Evolutionary conservation across 2,113 vertebrate species (phyloP).

Genomic region (Bucco capensis): DNA sequence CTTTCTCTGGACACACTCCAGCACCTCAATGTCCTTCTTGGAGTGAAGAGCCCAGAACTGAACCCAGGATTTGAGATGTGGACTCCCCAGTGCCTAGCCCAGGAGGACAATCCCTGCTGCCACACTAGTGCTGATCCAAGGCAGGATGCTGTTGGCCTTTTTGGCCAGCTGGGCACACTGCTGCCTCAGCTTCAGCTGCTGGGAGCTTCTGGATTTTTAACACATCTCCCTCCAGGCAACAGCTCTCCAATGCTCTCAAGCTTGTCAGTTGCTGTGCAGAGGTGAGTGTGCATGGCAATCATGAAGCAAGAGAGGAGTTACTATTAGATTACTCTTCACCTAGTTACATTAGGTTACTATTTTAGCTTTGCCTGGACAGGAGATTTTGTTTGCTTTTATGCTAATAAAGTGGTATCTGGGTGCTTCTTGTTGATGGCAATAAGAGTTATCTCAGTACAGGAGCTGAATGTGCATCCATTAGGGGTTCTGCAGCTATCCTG

Average conservation of each 20-base stretch:
- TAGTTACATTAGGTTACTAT: not conserved
- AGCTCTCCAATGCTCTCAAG: not conserved
- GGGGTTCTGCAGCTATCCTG: not conserved
- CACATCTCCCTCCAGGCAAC: not conserved
- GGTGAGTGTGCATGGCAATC: not conserved
- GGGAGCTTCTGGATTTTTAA: not conserved
- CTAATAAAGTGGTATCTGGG: not conserved
- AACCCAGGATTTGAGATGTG: too few relatives aligned
- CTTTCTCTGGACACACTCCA: too few relatives aligned
- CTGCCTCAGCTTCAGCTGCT: too few relatives aligned
- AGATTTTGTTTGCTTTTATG: not conserved
- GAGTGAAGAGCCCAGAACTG: too few relatives aligned
- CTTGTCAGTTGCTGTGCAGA: not conserved
- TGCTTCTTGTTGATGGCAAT: not conserved
- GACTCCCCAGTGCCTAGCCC: too few relatives aligned
- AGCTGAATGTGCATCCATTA: not conserved
- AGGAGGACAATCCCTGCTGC: too few relatives aligned
- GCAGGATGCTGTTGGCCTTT: too few relatives aligned
- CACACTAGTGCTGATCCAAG: too few relatives aligned
- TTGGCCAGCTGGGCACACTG: too few relatives aligned
- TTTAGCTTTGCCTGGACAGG: not conserved
- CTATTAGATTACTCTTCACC: not conserved
- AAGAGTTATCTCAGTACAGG: not conserved
- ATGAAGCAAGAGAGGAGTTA: not conserved
- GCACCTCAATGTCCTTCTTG: too few relatives aligned